Base-by-base conservation (phyloP, 1,140 invertebrate genomes). In the Muscidifurax raptorellus region DNA sequence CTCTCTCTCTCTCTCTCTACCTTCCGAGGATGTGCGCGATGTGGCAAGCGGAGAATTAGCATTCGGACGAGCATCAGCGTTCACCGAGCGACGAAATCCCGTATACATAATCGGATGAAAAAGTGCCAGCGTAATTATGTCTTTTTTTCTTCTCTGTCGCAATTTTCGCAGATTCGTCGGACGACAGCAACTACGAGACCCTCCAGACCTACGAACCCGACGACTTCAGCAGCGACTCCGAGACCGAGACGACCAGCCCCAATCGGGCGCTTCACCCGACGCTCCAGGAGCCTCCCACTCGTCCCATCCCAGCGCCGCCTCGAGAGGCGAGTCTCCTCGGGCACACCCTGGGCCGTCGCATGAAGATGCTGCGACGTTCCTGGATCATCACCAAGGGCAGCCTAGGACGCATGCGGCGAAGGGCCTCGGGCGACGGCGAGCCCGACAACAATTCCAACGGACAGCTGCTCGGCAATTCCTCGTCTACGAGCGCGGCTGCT, bases 321-420 rank as follows among this genome's bases (percentile, higher is more conserved):
- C 92, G 91, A 0, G 87, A 90, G 52, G 92, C 92, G 76, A 87
- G 87, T 28, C 76, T 92, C 28, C 76, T 92, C 30, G 92, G 89
- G 4, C 89, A 92, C 28, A 91, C 88, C 25, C 80, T 93, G 3
- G 91, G 90, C 0, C 89, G 88, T 36, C 88, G 88, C 28, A 91
- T 93, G 83, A 92, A 92, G 67, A 91, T 93, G 84, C 80, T 93
- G 0, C 86, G 90, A 25, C 87, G 91, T 71, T 92, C 91, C 0
- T 93, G 91, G 91, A 93, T 91, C 80, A 91, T 93, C 40, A 93
- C 92, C 27, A 93, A 93, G 83, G 92, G 90, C 6, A 93, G 91
- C 22, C 83, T 93, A 0, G 90, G 91, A 9, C 88, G 90, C 0
- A 93, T 93, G 32, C 82, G 91, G 3, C 86, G 90, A 36, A 90